Base-by-base conservation (phyloP, 2,113 vertebrate genomes). In the Pleuronectes platessa region DNA sequence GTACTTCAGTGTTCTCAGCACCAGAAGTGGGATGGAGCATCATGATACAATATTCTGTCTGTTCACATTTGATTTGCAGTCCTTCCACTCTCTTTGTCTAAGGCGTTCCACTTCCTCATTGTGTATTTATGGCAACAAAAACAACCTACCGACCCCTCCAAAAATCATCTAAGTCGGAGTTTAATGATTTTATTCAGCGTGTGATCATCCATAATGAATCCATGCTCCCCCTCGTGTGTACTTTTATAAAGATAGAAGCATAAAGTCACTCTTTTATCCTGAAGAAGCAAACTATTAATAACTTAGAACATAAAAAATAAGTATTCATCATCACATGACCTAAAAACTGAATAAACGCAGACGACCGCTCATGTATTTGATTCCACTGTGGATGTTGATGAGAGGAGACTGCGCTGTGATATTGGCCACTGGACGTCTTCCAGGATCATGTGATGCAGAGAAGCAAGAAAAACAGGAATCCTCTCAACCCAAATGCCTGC, bases 21-120 rank as follows among this genome's bases (percentile, higher is more conserved):
- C 54, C 88, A 89, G 71, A 91, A 93, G 92, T 93, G 92, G 92
- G 92, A 84, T 78, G 90, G 86, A 88, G 85, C 88, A 68, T 91
- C 83, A 82, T 73, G 74, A 92, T 68, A 92, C 92, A 93, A 90
- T 89, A 92, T 93, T 93, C 88, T 73, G 82, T 90, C 88, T 92
- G 92, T 93, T 92, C 79, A 51, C 79, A 67, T 88, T 76, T 82
- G 84, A 90, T 86, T 84, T 84, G 72, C 86, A 81, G 86, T 79
- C 74, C 65, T 90, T 92, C 74, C 83, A 88, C 72, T 90, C 73
- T 90, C 85, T 91, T 86, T 89, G 83, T 86, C 80, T 74, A 61
- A 74, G 86, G 86, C 56, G 62, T 78, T 88, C 80, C 81, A 88
- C 91, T 93, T 89, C 87, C 87, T 90, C 62, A 62, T 87, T 84